These are phyloP conservation scores for Nerophis ophidion DNA, from an alignment of 2,113 vertebrate species.

Conservation along the genomic window DNA sequence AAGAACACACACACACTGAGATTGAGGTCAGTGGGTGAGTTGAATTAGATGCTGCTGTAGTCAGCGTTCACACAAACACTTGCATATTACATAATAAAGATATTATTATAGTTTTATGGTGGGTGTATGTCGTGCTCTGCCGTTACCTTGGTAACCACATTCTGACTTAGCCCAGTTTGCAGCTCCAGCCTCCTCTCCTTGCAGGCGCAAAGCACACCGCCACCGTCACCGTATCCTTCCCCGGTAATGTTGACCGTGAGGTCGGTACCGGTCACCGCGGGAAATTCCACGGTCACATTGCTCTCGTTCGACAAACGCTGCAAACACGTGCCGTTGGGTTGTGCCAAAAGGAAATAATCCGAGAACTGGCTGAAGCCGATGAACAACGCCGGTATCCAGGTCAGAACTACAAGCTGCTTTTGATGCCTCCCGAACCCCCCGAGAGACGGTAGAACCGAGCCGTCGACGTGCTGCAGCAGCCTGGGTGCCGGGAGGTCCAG, in stretches of 20 bases:
- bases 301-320: conserved; percentile 56
- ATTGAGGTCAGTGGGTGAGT: conserved; percentile 53
- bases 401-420: conserved; percentile 88
- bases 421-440: conserved; percentile 87
- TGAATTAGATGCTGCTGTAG: conserved; percentile 3
- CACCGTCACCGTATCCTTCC: conserved; percentile 22
- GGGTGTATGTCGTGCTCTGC: conserved; percentile 28
- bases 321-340: conserved; percentile 81
- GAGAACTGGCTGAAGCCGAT: conserved; percentile 96
- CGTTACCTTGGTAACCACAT: conserved; percentile 96
- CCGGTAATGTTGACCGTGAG: conserved; percentile 35
- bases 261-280: conserved; percentile 39
- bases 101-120: not conserved
- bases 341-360: conserved; percentile 91
- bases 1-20: conserved; percentile 7
- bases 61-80: not conserved
- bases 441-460: conserved; percentile 87
- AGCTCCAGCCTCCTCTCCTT: conserved; percentile 82
- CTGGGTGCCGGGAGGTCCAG: conserved; percentile 59
- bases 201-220: conserved; percentile 76
- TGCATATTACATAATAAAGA: not conserved
- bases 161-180: conserved; percentile 86
- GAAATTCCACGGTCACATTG: conserved; percentile 64
- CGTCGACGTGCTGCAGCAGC: conserved; percentile 86
- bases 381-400: conserved; percentile 92